Evolutionary conservation across 2,888 invertebrate genomes (phyloP).

Genomic region (Sphaerolaimus hirsutus): DNA sequence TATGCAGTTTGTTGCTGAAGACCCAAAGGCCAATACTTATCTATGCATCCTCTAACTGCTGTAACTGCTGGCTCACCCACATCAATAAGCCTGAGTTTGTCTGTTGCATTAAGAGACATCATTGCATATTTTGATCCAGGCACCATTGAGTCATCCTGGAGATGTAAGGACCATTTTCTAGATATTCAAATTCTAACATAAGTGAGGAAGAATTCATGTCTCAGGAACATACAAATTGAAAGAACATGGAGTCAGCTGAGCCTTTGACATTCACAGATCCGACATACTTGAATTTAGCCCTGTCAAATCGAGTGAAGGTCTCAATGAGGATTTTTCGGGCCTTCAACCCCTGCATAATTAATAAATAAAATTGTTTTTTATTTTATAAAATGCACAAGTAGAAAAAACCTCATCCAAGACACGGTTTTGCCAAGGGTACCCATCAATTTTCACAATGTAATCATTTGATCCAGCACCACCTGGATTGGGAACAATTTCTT

Average conservation of each 20-base stretch:
- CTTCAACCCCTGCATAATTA: slow-evolving; percentile 1
- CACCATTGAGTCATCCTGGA: not conserved
- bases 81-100: slow-evolving; percentile 5
- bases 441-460: slow-evolving; percentile 1
- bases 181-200: not conserved
- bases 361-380: not conserved
- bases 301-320: slow-evolving; percentile 5
- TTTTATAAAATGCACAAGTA: not conserved
- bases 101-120: slow-evolving; percentile 6
- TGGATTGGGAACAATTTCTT: not conserved
- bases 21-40: slow-evolving; percentile 3
- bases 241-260: slow-evolving; percentile 8
- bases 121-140: slow-evolving; percentile 2
- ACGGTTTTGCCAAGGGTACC: slow-evolving; percentile 1
- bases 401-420: not conserved
- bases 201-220: not conserved
- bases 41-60: not conserved
- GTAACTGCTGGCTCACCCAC: not conserved
- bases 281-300: not conserved
- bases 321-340: slow-evolving; percentile 5
- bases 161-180: not conserved
- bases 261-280: slow-evolving; percentile 8
- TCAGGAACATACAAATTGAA: not conserved
- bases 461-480: not conserved
- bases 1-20: slow-evolving; percentile 1